Conservation (phyloP, 2,888 invertebrate species). For the Brachypalpus laphriformis region DNA sequence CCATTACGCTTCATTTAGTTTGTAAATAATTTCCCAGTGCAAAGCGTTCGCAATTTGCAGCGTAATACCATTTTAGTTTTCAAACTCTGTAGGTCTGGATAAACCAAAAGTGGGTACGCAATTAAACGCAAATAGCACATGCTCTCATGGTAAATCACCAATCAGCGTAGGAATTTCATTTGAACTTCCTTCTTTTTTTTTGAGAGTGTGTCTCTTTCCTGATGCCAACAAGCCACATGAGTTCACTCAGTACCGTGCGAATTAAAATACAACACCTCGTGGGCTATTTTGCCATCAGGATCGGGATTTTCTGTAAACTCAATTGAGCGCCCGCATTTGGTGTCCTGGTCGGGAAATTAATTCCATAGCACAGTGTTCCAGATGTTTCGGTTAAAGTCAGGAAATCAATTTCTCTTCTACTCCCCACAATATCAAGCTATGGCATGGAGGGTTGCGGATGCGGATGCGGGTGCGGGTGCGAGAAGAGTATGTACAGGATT, state of each 20-base stretch:
- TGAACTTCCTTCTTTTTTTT: constrained; percentile 4
- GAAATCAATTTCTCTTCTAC: constrained; percentile 71
- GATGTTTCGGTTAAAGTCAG: constrained; percentile 70
- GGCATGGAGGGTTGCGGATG: constrained; percentile 18
- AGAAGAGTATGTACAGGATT: constrained; percentile 21
- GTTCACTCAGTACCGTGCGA: constrained; percentile 19
- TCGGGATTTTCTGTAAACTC: constrained; percentile 60
- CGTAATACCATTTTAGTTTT: background rate
- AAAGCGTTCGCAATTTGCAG: constrained; percentile 33
- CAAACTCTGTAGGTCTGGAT: constrained; percentile 4
- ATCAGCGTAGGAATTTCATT: constrained; percentile 48
- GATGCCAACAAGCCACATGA: constrained; percentile 21
- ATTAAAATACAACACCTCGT: constrained; percentile 57
- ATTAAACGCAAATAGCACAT: constrained; percentile 47
- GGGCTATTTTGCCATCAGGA: constrained; percentile 19
- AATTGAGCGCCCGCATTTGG: constrained; percentile 61
- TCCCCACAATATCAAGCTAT: constrained; percentile 62
- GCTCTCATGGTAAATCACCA: constrained; percentile 42
- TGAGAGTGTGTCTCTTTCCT: background rate
- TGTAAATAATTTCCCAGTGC: constrained; percentile 24
- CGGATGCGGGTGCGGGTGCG: constrained; percentile 19
- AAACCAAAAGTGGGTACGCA: constrained; percentile 40
- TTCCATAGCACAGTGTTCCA: constrained; percentile 64
- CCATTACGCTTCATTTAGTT: constrained; percentile 49
- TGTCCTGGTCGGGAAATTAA: constrained; percentile 62